Conservation (phyloP, 2,888 invertebrate genomes). For the Dynastes hyllus region DNA sequence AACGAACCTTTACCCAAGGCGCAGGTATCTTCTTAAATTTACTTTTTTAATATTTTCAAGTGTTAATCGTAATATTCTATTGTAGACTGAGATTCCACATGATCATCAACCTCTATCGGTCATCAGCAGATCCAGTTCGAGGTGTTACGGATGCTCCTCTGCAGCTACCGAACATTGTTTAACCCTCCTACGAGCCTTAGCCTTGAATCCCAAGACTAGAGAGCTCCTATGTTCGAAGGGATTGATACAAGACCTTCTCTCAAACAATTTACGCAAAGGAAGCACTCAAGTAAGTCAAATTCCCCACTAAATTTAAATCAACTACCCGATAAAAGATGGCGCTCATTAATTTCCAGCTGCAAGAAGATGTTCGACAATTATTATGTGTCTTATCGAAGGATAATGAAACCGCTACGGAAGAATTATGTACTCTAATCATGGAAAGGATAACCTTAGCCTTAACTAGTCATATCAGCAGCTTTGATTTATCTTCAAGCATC, state of each 20-base stretch:
- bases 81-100: constrained; percentile 37
- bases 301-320: constrained; percentile 6
- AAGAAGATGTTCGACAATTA: constrained; percentile 91
- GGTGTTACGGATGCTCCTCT: constrained; percentile 91
- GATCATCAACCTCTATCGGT: constrained; percentile 46
- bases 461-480: constrained; percentile 81
- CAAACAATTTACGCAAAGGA: constrained; percentile 91
- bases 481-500: constrained; percentile 83
- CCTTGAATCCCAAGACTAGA: constrained; percentile 84
- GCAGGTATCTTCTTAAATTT: constrained; percentile 41
- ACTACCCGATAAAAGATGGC: too few relatives aligned
- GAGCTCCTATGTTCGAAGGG: constrained; percentile 87
- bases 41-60: too few relatives aligned
- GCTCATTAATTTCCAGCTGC: constrained; percentile 73
- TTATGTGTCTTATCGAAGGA: constrained; percentile 92
- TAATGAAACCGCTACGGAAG: constrained; percentile 86
- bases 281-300: constrained; percentile 77
- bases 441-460: constrained; percentile 89
- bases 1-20: constrained; percentile 62
- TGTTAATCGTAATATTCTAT: neutral
- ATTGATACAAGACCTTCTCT: constrained; percentile 90
- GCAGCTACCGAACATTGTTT: constrained; percentile 96
- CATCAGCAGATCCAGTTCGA: constrained; percentile 47
- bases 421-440: constrained; percentile 87
- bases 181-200: constrained; percentile 90